Evolutionary conservation across 2,113 vertebrate species (phyloP).

Genomic region (Cyanistes caeruleus): DNA sequence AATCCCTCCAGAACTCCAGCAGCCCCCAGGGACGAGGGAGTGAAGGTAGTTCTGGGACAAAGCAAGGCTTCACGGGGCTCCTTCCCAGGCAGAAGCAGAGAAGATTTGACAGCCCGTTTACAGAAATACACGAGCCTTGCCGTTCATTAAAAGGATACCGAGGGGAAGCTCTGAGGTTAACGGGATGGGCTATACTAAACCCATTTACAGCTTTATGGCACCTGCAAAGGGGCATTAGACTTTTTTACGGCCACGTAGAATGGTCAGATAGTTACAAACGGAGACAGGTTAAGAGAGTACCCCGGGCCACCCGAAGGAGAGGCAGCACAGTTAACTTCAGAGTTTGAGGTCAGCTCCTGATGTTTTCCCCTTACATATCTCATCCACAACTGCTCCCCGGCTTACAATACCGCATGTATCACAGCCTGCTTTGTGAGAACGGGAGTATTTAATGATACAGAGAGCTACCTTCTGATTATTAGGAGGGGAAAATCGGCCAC

Average conservation of each 20-base stretch:
- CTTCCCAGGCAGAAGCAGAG: neutral
- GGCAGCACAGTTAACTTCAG: neutral
- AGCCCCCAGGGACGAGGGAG: neutral
- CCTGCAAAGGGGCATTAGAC: neutral
- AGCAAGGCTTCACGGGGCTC: rapidly evolving
- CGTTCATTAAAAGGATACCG: neutral
- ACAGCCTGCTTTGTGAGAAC: neutral
- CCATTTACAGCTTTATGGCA: neutral
- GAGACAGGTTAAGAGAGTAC: neutral
- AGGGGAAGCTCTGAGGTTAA: neutral
- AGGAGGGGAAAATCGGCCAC: neutral
- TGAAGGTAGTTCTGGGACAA: rapidly evolving
- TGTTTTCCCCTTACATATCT: neutral
- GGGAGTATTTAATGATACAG: constrained; percentile 2
- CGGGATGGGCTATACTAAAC: neutral
- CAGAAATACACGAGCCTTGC: neutral
- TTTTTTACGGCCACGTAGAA: neutral
- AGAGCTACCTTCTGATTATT: constrained; percentile 36
- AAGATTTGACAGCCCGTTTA: neutral
- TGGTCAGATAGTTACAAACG: neutral
- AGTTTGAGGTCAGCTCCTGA: constrained; percentile 22
- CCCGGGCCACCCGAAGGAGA: neutral
- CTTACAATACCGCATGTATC: neutral
- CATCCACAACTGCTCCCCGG: neutral
- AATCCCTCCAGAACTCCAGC: neutral